Conservation (phyloP, 2,113 vertebrate species). For the Pleuronectes platessa region DNA sequence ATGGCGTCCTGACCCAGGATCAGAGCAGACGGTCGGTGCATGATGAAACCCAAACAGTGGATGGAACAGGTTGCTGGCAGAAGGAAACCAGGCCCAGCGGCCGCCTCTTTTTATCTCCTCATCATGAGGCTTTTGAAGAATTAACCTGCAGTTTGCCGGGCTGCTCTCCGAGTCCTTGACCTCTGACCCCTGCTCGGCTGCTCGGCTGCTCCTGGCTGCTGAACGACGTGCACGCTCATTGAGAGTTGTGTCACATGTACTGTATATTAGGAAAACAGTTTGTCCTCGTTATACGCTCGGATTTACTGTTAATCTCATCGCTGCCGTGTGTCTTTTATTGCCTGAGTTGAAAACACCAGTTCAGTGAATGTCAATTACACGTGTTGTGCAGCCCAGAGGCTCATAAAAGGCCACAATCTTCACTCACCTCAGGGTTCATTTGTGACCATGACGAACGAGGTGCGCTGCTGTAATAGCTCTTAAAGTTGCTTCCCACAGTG, state of each 20-base stretch:
- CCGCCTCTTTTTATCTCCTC: conserved; percentile 16
- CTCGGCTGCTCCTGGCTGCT: not conserved
- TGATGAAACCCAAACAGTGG: conserved; percentile 49
- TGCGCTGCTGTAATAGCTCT: conserved; percentile 67
- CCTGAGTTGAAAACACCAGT: conserved; percentile 31
- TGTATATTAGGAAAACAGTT: not conserved
- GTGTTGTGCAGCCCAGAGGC: conserved; percentile 30
- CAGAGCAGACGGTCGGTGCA: conserved; percentile 22
- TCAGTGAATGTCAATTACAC: conserved; percentile 31
- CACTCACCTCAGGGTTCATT: conserved; percentile 54
- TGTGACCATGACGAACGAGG: conserved; percentile 57
- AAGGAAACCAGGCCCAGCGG: conserved; percentile 46
- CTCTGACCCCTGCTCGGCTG: conserved; percentile 11
- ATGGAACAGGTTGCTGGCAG: conserved; percentile 11
- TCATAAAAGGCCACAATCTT: conserved; percentile 23
- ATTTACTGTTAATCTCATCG: conserved; percentile 19
- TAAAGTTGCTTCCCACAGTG: conserved; percentile 63
- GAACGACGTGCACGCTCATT: not conserved
- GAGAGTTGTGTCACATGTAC: not conserved
- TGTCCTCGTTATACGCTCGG: not conserved
- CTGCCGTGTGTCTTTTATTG: conserved; percentile 26
- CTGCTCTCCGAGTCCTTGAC: conserved; percentile 38
- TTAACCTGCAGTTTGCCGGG: conserved; percentile 37
- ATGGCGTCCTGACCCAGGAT: conserved; percentile 8
- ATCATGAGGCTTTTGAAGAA: conserved; percentile 35